Conservation (phyloP, 2,797 vertebrate genomes). For the Harpagifer antarcticus region DNA sequence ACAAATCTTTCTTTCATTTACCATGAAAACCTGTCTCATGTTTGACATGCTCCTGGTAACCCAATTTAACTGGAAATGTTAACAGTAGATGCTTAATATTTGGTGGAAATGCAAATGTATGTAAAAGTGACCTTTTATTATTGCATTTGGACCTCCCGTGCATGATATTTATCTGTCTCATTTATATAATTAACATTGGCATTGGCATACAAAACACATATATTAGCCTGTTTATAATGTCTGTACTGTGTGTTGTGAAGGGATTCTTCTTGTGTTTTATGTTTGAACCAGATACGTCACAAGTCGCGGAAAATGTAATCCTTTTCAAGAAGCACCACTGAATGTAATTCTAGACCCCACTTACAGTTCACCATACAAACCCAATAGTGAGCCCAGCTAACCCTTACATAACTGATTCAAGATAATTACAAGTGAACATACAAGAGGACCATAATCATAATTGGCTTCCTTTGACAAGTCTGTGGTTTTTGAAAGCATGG, state of each 20-base stretch:
- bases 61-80: neutral
- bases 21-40: neutral
- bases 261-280: conserved; percentile 13
- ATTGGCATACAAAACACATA: neutral
- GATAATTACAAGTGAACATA: conserved; percentile 73
- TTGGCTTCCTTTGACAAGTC: conserved; percentile 74
- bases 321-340: conserved; percentile 29
- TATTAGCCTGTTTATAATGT: neutral
- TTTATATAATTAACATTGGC: neutral
- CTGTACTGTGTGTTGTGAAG: neutral
- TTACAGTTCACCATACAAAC: conserved; percentile 52
- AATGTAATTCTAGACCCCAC: conserved; percentile 61
- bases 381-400: conserved; percentile 37
- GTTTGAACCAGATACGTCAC: conserved; percentile 24
- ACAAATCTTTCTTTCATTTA: neutral
- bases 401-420: conserved; percentile 56
- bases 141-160: neutral
- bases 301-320: conserved; percentile 32
- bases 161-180: neutral
- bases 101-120: neutral
- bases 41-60: neutral
- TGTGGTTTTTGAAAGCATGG: conserved; percentile 65
- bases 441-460: conserved; percentile 68
- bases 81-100: neutral
- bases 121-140: no score